Base-by-base conservation (phyloP, 2,113 vertebrate species). In the Phalacrocorax aristotelis region DNA sequence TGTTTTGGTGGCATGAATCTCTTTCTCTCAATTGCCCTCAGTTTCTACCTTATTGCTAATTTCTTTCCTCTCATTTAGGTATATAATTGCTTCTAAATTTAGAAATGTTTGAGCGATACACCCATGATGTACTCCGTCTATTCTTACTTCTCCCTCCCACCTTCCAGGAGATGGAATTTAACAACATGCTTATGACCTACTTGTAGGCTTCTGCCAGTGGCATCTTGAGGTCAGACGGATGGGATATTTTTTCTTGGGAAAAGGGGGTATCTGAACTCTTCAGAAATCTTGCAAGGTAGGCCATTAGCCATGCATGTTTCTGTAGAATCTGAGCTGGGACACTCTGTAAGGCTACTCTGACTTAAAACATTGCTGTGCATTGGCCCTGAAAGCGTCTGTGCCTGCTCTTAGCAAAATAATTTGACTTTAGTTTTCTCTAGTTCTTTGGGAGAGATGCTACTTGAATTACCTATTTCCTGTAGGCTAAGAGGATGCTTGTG, bases 1-100 rank as follows among this genome's bases (percentile, higher is more conserved):
- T 40, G 80, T 40, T n/a, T 40, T 44, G 23, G 7, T 36, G 25
- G 21, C 7, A 40, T 3, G 10, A 55, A 23, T 7, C 15, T 49
- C 5, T 79, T 71, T 36, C 23, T 80, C 36, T 66, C 38, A 83
- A 11, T 44, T 0, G 0, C 7, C 12, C 18, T 52, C 7, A 51
- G 23, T 55, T 81, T 76, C 42, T 89, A 30, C 44, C 17, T 77
- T 64, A 58, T 13, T 87, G 22, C 3, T 26, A 32, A 27, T 79
- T 85, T 66, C 0, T 70, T 32, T 48, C 18, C 38, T 77, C 14
- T 40, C 7, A 32, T 49, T 76, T 71, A 30, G 20, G 22, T 32
- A 83, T 19, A 7, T 36, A 72, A 62, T 20, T 58, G 17, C 30
- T 46, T 77, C 12, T 84, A 34, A 72, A 49, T 77, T 62, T 77